Evolutionary conservation across 2,888 invertebrate species (phyloP).

Genomic region (Trachelus iudaicus): DNA sequence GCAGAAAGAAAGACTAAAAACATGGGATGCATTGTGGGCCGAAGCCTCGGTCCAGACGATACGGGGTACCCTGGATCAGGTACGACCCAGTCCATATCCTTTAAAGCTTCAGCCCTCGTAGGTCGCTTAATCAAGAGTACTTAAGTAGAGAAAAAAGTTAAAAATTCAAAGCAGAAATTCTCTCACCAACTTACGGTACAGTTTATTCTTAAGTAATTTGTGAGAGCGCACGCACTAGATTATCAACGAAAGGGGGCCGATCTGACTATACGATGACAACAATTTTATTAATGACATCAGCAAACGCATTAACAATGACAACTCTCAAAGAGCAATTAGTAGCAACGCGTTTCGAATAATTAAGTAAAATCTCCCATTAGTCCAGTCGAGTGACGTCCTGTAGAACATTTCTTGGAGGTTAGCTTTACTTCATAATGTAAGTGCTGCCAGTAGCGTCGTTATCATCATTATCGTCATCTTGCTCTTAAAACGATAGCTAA

Average conservation of each 20-base stretch:
- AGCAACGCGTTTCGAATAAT: not conserved
- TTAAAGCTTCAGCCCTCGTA: constrained; percentile 56
- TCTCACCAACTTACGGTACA: constrained; percentile 18
- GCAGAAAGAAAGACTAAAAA: constrained; percentile 63
- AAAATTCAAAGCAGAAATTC: constrained; percentile 9
- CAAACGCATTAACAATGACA: not conserved
- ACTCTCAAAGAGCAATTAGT: not conserved
- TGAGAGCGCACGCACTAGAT: constrained; percentile 6
- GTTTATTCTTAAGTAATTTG: constrained; percentile 29
- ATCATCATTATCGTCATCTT: not conserved
- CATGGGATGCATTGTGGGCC: constrained; percentile 64
- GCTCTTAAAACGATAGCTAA: not conserved
- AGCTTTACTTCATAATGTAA: not conserved
- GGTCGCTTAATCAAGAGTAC: constrained; percentile 42
- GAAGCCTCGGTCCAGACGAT: constrained; percentile 64
- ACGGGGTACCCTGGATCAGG: constrained; percentile 64
- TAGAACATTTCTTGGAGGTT: not conserved
- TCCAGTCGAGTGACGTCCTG: not conserved
- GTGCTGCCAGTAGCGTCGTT: not conserved
- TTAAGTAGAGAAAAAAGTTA: constrained; percentile 26
- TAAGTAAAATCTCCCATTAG: not conserved
- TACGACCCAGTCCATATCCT: constrained; percentile 63
- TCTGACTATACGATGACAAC: not conserved
- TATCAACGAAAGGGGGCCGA: not conserved
- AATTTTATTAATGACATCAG: not conserved